Base-by-base conservation (phyloP, 2,888 invertebrate species). In the Mimas tiliae region DNA sequence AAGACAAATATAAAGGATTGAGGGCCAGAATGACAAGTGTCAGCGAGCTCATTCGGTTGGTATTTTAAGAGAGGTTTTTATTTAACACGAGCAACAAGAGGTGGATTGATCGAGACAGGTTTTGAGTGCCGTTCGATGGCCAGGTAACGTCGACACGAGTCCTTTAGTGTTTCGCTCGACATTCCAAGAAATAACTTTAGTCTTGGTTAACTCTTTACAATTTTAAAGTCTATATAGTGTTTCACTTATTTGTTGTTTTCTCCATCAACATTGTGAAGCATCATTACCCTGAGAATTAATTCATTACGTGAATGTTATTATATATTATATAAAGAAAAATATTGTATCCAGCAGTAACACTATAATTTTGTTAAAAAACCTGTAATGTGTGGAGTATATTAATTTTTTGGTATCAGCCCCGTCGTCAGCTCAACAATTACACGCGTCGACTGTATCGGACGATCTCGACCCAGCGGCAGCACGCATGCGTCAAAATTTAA, bases 1-100 rank as follows among this genome's bases (percentile, higher is more conserved):
- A 93, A 93, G 93, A 93, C 93, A 93, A 93, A 93, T 91, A 93
- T 93, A 93, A 93, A 93, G 91, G 88, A 92, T 93, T 88, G 93
- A 90, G 88, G 85, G 85, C 87, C 87, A 87, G 91, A 89, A 91
- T 93, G 93, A 93, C 92, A 89, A 93, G 92, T 92, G 93, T 91
- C 91, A 91, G 85, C 83, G 86, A 77, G 85, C 84, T 86, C 90
- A 86, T 90, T 89, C 84, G 84, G 84, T 79, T 92, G 91, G 90
- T 89, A 92, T 93, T 90, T 93, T 90, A 90, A 91, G 82, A 91
- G 89, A 89, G 86, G 87, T 88, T 93, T 58, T 93, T 92, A 92
- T 92, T 91, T 90, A 89, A 92, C 89, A 91, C 87, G 90, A 91
- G 87, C 91, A 93, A 91, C 89, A 90, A 90, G 93, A 90, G 89